These are phyloP conservation scores for Chelonia mydas DNA, from an alignment of 2,797 vertebrate genomes.

Conservation along the genomic window DNA sequence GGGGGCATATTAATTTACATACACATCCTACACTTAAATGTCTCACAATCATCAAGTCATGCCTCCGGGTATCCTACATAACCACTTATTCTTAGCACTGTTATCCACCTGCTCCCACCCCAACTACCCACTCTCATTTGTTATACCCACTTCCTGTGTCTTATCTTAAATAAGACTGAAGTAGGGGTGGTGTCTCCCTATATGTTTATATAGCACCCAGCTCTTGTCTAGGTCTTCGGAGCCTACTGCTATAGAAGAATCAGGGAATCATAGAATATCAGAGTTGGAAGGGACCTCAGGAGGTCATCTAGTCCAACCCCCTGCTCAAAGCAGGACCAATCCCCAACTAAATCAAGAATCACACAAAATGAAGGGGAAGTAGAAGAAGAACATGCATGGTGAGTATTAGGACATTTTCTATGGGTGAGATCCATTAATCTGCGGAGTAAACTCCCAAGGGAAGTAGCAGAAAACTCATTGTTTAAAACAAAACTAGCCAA, in stretches of 20 bases:
- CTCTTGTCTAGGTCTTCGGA: not conserved
- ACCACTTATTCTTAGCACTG: not conserved
- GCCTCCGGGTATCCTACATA: not conserved
- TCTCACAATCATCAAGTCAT: not conserved
- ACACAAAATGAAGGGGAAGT: not conserved
- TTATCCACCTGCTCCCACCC: not conserved
- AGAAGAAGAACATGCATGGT: not conserved
- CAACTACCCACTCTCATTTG: not conserved
- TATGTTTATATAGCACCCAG: not conserved
- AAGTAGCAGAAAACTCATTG: not conserved
- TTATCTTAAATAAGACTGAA: not conserved
- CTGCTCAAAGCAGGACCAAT: no score
- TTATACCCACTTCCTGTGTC: not conserved
- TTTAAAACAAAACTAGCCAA: not conserved
- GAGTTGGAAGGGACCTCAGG: no score
- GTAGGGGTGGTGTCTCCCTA: not conserved
- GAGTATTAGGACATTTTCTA: not conserved
- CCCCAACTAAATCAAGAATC: not conserved
- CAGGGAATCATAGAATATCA: no score
- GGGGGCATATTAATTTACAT: not conserved
- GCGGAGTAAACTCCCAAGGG: not conserved
- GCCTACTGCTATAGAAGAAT: not conserved
- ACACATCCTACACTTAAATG: not conserved
- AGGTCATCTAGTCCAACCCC: no score
- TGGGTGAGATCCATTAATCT: not conserved